Evolutionary conservation across 2,113 vertebrate genomes (phyloP), one percentile per base, ranked within the genome.

Genomic region (Oriolus oriolus): DNA sequence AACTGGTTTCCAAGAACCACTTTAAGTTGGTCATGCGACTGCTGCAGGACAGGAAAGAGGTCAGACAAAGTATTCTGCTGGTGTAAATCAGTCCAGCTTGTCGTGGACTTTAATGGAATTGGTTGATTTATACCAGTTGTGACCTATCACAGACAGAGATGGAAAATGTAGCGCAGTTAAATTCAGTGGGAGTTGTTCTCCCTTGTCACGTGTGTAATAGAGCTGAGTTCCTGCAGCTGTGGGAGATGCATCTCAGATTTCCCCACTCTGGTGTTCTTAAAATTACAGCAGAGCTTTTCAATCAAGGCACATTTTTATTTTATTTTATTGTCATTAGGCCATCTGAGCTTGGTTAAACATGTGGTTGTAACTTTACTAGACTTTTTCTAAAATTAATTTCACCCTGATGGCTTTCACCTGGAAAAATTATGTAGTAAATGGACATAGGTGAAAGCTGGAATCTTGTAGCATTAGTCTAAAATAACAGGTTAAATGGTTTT

Each of bases 191-290:
- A 96, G 91, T 31, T 92, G 76, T 79, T 69, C 44, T 92, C 44
- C 65, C 18, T 44, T 84, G 89, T 84, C 78, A 71, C 3, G 0
- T 76, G 70, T 79, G 28, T 31, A n/a, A 52, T 63, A 66, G 73
- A 84, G 60, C 77, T 89, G 94, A 95, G 73, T 31, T 95, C 33
- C 80, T 87, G 80, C 85, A 97, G 89, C 86, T 95, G 89, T 60
- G 80, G 52, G 84, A 95, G 52, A 53, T 53, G 33, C 28, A 85
- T 4, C 91, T 95, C 5, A 0, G 31, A 84, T 89, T 94, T 91
- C 69, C 41, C 57, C 24, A 27, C 65, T 73, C 44, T 37, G 56
- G 64, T 79, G 61, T 49, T 89, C 52, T 84, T 87, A 68, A 92
- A 95, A 92, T 74, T 77, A 50, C 16, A 65, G n/a, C 69, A 89